Conservation (phyloP, 2,113 vertebrate species). For the Trematocara marginatum region DNA sequence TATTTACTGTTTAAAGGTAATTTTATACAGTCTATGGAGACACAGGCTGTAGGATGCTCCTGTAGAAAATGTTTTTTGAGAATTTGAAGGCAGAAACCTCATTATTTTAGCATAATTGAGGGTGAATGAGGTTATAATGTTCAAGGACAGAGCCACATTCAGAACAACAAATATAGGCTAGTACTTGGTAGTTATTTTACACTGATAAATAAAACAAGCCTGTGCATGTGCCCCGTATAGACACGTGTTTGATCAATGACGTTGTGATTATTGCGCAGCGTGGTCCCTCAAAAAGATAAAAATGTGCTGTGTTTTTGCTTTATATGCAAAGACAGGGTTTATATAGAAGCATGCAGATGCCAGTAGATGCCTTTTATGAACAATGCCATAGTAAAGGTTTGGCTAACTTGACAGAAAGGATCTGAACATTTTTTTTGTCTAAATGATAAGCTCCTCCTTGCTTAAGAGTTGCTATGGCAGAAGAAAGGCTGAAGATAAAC, state of each 20-base stretch:
- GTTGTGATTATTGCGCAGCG: rapidly evolving
- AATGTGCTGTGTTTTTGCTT: not conserved
- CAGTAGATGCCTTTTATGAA: not conserved
- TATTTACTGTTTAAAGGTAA: not conserved
- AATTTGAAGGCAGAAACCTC: not conserved
- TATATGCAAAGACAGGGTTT: not conserved
- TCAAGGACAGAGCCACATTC: not conserved
- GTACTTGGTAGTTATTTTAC: not conserved
- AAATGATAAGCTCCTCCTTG: not conserved
- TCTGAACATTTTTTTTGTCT: not conserved
- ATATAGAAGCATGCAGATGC: not conserved
- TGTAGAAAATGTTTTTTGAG: not conserved
- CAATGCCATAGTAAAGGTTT: not conserved
- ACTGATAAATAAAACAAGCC: not conserved
- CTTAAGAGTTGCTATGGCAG: not conserved
- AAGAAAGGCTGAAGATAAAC: not conserved
- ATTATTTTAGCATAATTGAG: not conserved
- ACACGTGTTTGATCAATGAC: not conserved
- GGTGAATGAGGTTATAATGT: not conserved
- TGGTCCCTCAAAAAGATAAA: not conserved
- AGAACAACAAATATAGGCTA: not conserved
- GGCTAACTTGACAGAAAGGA: not conserved
- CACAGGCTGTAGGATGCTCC: not conserved
- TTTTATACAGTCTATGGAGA: not conserved
- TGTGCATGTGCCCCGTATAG: not conserved